Percentiles rank a stretch among this genome's conserved stretches.
phyloP scores from a whole-genome alignment of 2,888 invertebrate species.

The Acrocyrtus sp. region DNA sequence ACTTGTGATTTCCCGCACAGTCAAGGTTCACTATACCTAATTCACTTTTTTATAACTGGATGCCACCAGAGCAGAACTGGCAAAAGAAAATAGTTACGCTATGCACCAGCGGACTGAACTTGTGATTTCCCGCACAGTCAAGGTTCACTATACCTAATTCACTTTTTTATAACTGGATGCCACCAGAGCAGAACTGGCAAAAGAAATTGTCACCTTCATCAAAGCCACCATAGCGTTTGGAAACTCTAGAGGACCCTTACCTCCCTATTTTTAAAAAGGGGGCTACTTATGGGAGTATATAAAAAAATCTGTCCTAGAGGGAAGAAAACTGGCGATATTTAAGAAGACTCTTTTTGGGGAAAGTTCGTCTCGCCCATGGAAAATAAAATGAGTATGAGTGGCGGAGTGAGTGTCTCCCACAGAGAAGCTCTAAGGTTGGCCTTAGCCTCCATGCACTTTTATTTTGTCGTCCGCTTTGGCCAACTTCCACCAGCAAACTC shows the following conservation, averaged over 20 bases:
- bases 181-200: not conserved
- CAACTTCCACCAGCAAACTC: slow-evolving; percentile 49
- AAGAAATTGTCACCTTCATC: slow-evolving; percentile 36
- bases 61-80: not conserved
- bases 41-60: too few relatives aligned
- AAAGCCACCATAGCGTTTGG: slow-evolving; percentile 24
- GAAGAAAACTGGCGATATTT: too few relatives aligned
- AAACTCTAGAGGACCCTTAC: slow-evolving; percentile 24
- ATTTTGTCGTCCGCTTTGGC: slow-evolving; percentile 29
- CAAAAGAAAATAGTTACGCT: too few relatives aligned
- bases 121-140: too few relatives aligned
- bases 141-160: too few relatives aligned
- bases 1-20: too few relatives aligned
- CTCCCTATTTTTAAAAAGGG: not conserved
- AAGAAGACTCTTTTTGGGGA: not conserved
- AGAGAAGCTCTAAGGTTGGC: slow-evolving; percentile 18
- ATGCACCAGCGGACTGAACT: too few relatives aligned
- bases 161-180: too few relatives aligned
- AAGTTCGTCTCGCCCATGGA: not conserved
- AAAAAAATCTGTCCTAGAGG: too few relatives aligned
- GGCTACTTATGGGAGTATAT: too few relatives aligned
- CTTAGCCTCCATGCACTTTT: slow-evolving; percentile 1
- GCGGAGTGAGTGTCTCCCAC: not conserved
- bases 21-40: too few relatives aligned
- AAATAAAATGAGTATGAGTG: not conserved